Percentiles rank a stretch among this genome's conserved stretches.
These are phyloP conservation scores for Epizoanthus ramosus DNA, from an alignment of 92 coral and sea anemone species.

Conservation along the genomic window DNA sequence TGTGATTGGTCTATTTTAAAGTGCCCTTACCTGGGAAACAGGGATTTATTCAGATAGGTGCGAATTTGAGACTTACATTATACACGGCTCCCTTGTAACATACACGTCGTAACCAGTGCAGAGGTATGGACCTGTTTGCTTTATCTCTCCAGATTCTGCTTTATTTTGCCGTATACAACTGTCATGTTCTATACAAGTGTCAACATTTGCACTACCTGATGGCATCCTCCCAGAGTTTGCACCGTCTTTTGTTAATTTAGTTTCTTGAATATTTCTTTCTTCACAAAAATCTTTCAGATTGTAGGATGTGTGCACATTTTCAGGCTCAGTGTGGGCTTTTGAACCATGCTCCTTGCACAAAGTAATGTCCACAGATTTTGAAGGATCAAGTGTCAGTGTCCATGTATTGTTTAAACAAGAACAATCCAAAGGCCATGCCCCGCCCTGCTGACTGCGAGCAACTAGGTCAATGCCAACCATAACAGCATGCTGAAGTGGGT, in stretches of 20 bases:
- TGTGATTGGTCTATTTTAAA: no score
- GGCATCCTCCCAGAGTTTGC: background rate
- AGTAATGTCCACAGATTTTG: background rate
- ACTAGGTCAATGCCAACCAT: slow-evolving; percentile 94
- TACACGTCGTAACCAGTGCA: slow-evolving; percentile 98
- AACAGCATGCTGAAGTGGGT: slow-evolving; percentile 94
- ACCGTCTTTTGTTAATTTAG: background rate
- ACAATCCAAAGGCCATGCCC: slow-evolving; percentile 81
- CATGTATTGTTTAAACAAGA: slow-evolving; percentile 50
- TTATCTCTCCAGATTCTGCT: slow-evolving; percentile 11
- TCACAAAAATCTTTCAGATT: background rate
- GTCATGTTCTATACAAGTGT: background rate
- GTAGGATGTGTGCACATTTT: background rate
- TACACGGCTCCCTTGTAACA: slow-evolving; percentile 93
- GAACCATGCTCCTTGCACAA: background rate
- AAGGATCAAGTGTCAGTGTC: slow-evolving; percentile 39
- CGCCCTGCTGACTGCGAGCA: slow-evolving; percentile 82
- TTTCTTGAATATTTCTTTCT: background rate
- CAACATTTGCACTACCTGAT: background rate
- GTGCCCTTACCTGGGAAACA: no score
- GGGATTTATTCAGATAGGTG: no score
- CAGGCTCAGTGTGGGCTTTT: background rate
- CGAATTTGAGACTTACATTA: slow-evolving; percentile 70
- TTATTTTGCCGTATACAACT: background rate
- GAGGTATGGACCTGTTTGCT: slow-evolving; percentile 64